Conservation (phyloP, 2,797 vertebrate species). For the Coracias cyanogaster region DNA sequence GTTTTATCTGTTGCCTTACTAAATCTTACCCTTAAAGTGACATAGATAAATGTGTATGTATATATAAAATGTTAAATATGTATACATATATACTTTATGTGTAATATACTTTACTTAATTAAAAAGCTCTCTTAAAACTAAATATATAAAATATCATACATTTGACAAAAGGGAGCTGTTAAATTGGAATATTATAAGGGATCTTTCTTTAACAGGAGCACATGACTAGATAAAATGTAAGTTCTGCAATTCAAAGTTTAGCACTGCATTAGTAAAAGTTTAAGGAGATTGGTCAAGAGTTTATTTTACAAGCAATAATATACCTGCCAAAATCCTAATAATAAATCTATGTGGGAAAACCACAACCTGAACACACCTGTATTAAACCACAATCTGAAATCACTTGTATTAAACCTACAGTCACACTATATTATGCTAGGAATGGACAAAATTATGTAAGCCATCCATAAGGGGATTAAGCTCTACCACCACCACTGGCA, state of each 20-base stretch:
- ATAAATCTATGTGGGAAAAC: not conserved
- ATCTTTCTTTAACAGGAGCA: not conserved
- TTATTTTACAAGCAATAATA: not conserved
- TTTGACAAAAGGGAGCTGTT: not conserved
- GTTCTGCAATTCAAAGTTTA: not conserved
- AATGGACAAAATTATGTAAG: not conserved
- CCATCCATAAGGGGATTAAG: not conserved
- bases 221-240: not conserved
- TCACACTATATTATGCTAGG: not conserved
- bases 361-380: not conserved
- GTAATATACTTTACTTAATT: not conserved
- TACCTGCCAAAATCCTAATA: not conserved
- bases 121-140: not conserved
- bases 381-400: not conserved
- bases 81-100: no score
- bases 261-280: not conserved
- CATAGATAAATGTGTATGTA: no score
- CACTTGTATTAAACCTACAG: not conserved
- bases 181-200: not conserved
- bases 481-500: not conserved
- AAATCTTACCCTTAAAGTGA: no score
- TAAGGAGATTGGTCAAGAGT: not conserved
- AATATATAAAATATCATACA: not conserved
- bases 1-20: no score
- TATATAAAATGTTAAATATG: no score